Base-by-base conservation (phyloP, 2,888 invertebrate genomes). In the Himalopsyche tibetana region DNA sequence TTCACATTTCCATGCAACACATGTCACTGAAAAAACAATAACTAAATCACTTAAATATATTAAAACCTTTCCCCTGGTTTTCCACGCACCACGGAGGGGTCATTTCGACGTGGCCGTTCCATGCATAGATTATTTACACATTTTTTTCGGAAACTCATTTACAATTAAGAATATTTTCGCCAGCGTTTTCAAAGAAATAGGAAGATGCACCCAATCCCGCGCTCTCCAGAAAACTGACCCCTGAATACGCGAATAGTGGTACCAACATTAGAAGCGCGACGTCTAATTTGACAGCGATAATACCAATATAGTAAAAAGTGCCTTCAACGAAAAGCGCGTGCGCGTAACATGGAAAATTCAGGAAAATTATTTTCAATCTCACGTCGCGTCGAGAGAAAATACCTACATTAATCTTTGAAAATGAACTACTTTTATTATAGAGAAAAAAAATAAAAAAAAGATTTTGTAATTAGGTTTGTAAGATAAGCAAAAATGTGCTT, bases 161-260 rank as follows among this genome's bases (percentile, higher is more conserved):
- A 74, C 74, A 74, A 74, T 36, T 74, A 12, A 36, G 74, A 12
- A 74, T 74, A 74, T 74, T 28, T 74, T 74, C 74, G 36, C 74
- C 36, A 36, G 74, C 74, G 36, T 9, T 12, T 74, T 74, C 74
- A 74, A 74, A 74, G 28, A 74, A 15, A 74, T 36, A 15, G 8
- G 80, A 19, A 51, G 80, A 42, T 28, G 42, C 80, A 51, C 5
- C 11, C 80, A n/a, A 8, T 80, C 42, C 80, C 80, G 83, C 40
- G 55, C 36, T 56, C 82, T 56, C 63, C 84, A 82, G 63, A 84
- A 85, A 88, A 88, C 84, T 88, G 88, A 85, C 88, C 85, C 84
- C 85, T 84, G 87, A 69, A 84, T 51, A 84, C 82, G 84, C 12
- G 80, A n/a, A 80, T 51, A 19, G 63, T 40, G 82, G 82, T 86